Conservation (phyloP, 2,797 vertebrate genomes). For the Cirrhinus mrigala region DNA sequence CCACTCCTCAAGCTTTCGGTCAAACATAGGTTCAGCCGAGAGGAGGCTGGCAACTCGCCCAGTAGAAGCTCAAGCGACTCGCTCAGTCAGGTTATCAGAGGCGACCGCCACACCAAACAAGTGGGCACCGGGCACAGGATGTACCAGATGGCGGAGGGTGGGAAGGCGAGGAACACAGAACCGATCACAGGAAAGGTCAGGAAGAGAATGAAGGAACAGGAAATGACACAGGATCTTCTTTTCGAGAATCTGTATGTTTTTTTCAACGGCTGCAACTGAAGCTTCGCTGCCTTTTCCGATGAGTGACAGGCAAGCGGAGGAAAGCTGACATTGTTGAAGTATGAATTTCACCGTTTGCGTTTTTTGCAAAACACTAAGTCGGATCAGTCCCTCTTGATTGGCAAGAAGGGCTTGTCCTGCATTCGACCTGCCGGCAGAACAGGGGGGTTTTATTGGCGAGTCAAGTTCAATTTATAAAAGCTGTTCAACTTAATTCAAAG, state of each 20-base stretch:
- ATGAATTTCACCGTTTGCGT: conserved; percentile 78
- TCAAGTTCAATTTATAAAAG: conserved; percentile 75
- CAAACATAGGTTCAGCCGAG: conserved; percentile 71
- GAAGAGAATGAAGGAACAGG: conserved; percentile 77
- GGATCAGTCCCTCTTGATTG: conserved; percentile 71
- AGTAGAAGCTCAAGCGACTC: conserved; percentile 50
- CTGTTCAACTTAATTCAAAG: conserved; percentile 66
- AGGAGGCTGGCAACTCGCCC: conserved; percentile 69
- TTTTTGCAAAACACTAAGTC: conserved; percentile 76
- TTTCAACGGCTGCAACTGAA: conserved; percentile 50
- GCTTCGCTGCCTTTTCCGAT: conserved; percentile 61
- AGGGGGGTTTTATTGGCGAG: conserved; percentile 70
- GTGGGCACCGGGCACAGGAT: conserved; percentile 46
- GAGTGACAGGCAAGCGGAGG: conserved; percentile 73
- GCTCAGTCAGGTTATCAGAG: conserved; percentile 38
- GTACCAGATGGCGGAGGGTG: conserved; percentile 24
- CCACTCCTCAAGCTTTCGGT: conserved; percentile 73
- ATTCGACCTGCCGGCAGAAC: conserved; percentile 65
- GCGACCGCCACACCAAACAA: conserved; percentile 42
- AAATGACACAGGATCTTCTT: conserved; percentile 79
- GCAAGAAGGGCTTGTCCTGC: conserved; percentile 70
- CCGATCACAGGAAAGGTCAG: conserved; percentile 79
- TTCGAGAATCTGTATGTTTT: conserved; percentile 32
- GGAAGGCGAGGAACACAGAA: conserved; percentile 69
- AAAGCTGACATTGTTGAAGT: conserved; percentile 79